Base-by-base conservation (phyloP, 1,140 invertebrate genomes). In the Bradysia coprophila region DNA sequence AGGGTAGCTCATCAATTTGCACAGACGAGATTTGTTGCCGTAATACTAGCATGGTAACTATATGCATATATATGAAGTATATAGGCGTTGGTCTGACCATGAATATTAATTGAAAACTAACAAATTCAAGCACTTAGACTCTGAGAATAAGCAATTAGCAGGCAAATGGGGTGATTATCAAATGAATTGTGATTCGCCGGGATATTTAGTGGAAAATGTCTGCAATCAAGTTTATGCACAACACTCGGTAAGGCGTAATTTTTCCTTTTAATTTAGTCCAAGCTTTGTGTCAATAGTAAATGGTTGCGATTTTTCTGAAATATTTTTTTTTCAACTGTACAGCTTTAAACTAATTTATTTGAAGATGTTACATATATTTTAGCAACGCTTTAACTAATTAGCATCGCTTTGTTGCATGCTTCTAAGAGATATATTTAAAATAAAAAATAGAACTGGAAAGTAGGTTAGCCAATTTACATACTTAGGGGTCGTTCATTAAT, bases 141-240 rank as follows among this genome's bases (percentile, higher is more conserved):
- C 46, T 13, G 45, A 48, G 3, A 37, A 45, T 36, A 52, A 47
- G 42, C 49, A 48, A 9, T 47, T 45, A 10, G 84, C 84, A 19
- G 82, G 83, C 1, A 74, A 63, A 49, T 89, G 80, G 80, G 81
- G 83, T 10, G 78, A 84, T 55, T 82, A 80, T 48, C 67, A 75
- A 24, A n/a, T n/a, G n/a, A 54, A 68, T 41, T 89, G 85, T 50
- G 84, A 89, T 54, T 66, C 71, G 1, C 83, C 83, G n/a, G n/a
- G n/a, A n/a, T n/a, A n/a, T n/a, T n/a, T n/a, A 0, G 65, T 70
- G 61, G 69, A 74, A 52, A 61, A 75, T 0, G 66, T 81, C n/a
- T n/a, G n/a, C 20, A 64, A 74, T 21, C 69, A 81, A 49, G 61
- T 67, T 18, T 54, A 79, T 39, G 57, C 71, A 34, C 63, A 67